Conservation (phyloP, 1,140 invertebrate species). For the Tetramorium simillimum region DNA sequence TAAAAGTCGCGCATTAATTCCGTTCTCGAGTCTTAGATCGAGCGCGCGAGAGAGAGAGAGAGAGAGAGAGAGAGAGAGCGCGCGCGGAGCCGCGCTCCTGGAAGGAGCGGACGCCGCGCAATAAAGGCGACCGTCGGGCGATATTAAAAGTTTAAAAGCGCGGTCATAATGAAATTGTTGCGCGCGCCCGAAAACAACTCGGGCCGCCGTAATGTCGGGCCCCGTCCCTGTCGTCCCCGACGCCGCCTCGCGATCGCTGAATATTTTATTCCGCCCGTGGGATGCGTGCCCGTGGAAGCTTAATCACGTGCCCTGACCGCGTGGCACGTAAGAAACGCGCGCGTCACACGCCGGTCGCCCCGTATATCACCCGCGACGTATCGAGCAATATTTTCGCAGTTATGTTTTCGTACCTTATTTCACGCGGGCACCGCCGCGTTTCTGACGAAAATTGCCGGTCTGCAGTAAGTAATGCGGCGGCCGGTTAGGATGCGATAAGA, state of each 20-base stretch:
- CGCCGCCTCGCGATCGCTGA: constrained; percentile 13
- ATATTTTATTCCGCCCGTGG: constrained; percentile 45
- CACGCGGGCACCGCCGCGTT: constrained; percentile 41
- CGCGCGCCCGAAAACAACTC: constrained; percentile 53
- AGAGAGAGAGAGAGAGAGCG: background rate
- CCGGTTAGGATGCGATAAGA: constrained; percentile 27
- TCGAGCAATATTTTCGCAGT: constrained; percentile 57
- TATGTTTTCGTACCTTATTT: constrained; percentile 45
- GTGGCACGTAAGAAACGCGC: constrained; percentile 49
- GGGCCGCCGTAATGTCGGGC: constrained; percentile 1
- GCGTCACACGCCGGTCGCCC: constrained; percentile 36
- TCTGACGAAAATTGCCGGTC: constrained; percentile 45
- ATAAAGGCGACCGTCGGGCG: constrained; percentile 68
- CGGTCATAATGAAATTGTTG: constrained; percentile 72
- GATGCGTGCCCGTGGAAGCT: constrained; percentile 67
- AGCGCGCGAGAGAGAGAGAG: background rate
- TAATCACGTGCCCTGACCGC: constrained; percentile 59
- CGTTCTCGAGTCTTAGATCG: constrained; percentile 6
- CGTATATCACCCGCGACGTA: constrained; percentile 57
- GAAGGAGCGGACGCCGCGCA: constrained; percentile 55
- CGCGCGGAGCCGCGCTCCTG: constrained; percentile 39
- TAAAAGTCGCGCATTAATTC: constrained; percentile 68
- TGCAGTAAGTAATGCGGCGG: constrained; percentile 7
- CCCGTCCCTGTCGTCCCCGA: background rate
- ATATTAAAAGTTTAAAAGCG: constrained; percentile 70